Evolutionary conservation across 2,888 invertebrate species (phyloP), one percentile per base, ranked within the genome.

Genomic region (Harpagoxenus sublaevis): DNA sequence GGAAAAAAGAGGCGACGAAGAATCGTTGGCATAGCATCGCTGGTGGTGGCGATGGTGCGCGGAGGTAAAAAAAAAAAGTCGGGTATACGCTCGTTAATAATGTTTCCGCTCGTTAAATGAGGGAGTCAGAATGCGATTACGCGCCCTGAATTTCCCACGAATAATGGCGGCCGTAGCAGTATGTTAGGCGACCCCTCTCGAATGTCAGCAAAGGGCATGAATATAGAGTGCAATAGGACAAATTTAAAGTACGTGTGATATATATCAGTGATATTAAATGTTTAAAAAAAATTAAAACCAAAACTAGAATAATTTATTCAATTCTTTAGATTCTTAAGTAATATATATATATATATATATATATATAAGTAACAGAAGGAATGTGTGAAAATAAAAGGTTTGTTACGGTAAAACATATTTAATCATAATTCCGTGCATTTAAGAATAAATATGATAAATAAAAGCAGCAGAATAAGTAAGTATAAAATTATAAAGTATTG

Each of bases 41-140:
- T 35, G 62, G 73, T 39, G 57, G 57, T 65, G 75, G 68, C 45
- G 84, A 45, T 70, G 66, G 65, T 75, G 57, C 62, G 79, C 84
- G 68, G 70, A 83, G 84, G 85, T 81, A 77, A 63, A 55, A 79
- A 35, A 35, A 84, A 70, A 45, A 68, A 86, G 71, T 89, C 87
- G 77, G 82, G 84, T 87, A 77, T 87, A 87, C 84, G 87, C 91
- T 92, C 91, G 93, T 94, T 94, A 92, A 94, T 94, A 93, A 94
- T 93, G 93, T 93, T 94, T 94, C 94, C 94, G 93, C 92, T 93
- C 92, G 92, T 93, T 93, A 94, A 94, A 90, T 84, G 86, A 85
- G 85, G 84, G 89, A 86, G 88, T 83, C 84, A 83, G 82, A 70
- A 84, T 79, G 83, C 87, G 89, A 89, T 90, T 88, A 89, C 84